Evolutionary conservation across 1,140 invertebrate genomes (phyloP), one percentile per base, ranked within the genome.

Genomic region (Aricia agestis): DNA sequence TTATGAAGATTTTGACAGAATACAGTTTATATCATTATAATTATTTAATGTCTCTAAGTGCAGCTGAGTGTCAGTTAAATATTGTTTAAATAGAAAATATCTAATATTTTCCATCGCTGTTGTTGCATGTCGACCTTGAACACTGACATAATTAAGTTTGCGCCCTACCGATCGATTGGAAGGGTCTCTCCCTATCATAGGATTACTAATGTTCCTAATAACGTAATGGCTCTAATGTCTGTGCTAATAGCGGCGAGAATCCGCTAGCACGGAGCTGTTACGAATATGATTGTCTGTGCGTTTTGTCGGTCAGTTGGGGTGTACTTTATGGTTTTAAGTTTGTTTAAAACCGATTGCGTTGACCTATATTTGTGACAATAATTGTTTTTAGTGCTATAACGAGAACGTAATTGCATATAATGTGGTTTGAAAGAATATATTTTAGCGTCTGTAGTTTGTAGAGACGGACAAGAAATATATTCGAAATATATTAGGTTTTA

Each of bases 91-190:
- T 0, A 25, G 25, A 25, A 25, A 25, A 25, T 25, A 1, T 25
- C 13, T 52, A 52, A 15, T 11, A 52, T 52, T 52, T 52, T 52
- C 45, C 45, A 15, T 11, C 45, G 11, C 13, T 52, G 6, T 42
- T 42, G 45, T 52, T 52, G 45, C 45, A 52, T 52, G 13, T 69
- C 73, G 85, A 87, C 85, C 85, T 87, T 87, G 85, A 86, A 79
- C 75, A 72, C 72, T 82, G 84, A 83, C 80, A 83, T 85, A 85
- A 87, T 86, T 81, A 85, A 81, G 80, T 86, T 84, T 45, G 76
- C 73, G 75, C 82, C 82, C 78, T 76, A 58, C 52, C 69, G 78
- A 82, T 85, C 85, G 84, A 85, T 85, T 78, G 80, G 84, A 82
- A 76, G 84, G 84, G 82, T 81, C 78, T 71, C 70, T 74, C 67